phyloP scores from a whole-genome alignment of 2,888 invertebrate genomes.

The Ctena decussata region DNA sequence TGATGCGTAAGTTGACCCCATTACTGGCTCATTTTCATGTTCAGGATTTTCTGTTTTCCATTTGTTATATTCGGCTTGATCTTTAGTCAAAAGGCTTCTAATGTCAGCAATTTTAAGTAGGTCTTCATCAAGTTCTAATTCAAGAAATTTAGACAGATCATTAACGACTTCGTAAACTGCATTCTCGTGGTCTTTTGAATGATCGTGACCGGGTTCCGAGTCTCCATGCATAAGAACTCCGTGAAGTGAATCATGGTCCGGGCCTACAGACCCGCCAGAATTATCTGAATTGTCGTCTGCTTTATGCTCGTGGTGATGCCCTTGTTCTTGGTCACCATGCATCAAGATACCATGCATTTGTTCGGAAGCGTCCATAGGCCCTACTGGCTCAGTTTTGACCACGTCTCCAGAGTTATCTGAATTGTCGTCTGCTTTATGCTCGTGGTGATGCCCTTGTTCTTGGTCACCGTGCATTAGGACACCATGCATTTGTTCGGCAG shows the following conservation, averaged over 20 bases:
- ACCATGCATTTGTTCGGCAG: conserved; percentile 59
- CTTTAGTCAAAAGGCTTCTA: conserved; percentile 55
- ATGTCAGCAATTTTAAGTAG: conserved; percentile 61
- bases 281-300: not conserved
- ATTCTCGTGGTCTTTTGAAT: conserved; percentile 34
- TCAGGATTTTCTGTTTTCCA: conserved; percentile 53
- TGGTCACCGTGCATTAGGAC: conserved; percentile 69
- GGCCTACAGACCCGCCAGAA: conserved; percentile 16
- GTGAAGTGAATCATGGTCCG: conserved; percentile 52
- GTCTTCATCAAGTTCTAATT: conserved; percentile 53
- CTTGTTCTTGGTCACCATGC: conserved; percentile 65
- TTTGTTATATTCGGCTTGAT: conserved; percentile 64
- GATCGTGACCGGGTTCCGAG: conserved; percentile 45
- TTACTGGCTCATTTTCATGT: conserved; percentile 36
- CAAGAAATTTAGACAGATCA: conserved; percentile 48
- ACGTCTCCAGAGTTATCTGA: not conserved
- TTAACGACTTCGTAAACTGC: conserved; percentile 41
- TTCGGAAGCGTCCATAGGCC: conserved; percentile 50
- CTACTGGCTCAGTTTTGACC: not conserved
- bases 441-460: conserved; percentile 16
- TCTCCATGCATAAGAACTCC: conserved; percentile 68
- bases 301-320: conserved; percentile 29
- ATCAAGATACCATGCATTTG: conserved; percentile 66
- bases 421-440: conserved; percentile 9
- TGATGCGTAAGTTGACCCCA: conserved; percentile 48